Percentiles rank a stretch among this genome's conserved stretches.
Evolutionary conservation across 2,113 vertebrate species (phyloP).

Genomic region (Limanda limanda): DNA sequence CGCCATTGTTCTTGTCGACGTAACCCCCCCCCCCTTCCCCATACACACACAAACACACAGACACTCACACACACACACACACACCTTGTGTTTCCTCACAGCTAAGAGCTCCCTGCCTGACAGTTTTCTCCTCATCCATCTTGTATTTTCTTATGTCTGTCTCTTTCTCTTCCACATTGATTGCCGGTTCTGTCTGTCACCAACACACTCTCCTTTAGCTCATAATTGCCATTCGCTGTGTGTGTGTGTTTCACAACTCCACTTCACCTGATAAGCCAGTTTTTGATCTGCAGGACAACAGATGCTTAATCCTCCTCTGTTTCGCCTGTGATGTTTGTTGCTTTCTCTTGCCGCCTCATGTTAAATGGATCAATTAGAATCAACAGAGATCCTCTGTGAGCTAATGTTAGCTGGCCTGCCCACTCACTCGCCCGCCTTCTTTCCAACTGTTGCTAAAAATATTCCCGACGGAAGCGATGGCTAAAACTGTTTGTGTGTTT

Average conservation of each 20-base stretch:
- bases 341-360: slow-evolving; percentile 25
- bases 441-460: slow-evolving; percentile 55
- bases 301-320: slow-evolving; percentile 4
- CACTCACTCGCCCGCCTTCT: slow-evolving; percentile 43
- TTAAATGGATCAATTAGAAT: slow-evolving; percentile 68
- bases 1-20: slow-evolving; percentile 27
- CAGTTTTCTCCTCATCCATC: slow-evolving; percentile 1
- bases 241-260: slow-evolving; percentile 11
- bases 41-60: neutral
- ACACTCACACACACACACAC: neutral
- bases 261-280: slow-evolving; percentile 16
- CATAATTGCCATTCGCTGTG: slow-evolving; percentile 12
- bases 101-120: neutral
- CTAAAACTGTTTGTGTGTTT: slow-evolving; percentile 44
- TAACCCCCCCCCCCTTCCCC: too few species aligned
- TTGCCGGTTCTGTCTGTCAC: too few species aligned
- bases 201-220: neutral
- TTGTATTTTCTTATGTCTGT: neutral
- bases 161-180: neutral
- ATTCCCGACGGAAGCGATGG: slow-evolving; percentile 26
- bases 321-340: slow-evolving; percentile 10
- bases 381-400: slow-evolving; percentile 58
- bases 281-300: slow-evolving; percentile 18
- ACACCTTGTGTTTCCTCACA: neutral
- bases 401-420: slow-evolving; percentile 53